These are phyloP conservation scores for Lytechinus pictus DNA, from an alignment of 35 echinoderm and acorn worm species.

Conservation along the genomic window DNA sequence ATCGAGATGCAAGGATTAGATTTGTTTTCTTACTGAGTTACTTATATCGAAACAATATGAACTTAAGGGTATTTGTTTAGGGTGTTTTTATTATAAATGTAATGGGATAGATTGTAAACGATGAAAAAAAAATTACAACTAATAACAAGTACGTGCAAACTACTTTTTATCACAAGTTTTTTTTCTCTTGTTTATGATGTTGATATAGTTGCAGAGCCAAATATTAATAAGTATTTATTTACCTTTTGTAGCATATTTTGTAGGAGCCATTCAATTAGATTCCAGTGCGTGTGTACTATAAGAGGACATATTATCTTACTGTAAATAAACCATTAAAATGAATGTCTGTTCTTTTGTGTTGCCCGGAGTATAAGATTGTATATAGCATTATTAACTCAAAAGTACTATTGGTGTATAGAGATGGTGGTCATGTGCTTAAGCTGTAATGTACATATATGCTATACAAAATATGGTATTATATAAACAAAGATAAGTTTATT, in stretches of 20 bases:
- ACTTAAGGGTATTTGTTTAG: not conserved
- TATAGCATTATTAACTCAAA: not conserved
- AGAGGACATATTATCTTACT: constrained; percentile 14
- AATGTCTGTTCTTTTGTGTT: not conserved
- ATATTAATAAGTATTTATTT: constrained; percentile 31
- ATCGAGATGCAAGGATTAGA: not conserved
- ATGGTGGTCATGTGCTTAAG: not conserved
- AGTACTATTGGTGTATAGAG: constrained; percentile 4
- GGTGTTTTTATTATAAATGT: not conserved
- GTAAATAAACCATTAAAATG: not conserved
- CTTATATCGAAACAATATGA: not conserved
- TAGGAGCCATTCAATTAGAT: not conserved
- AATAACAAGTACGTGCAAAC: not conserved
- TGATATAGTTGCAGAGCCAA: constrained; percentile 1
- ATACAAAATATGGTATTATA: not conserved
- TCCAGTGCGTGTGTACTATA: not conserved
- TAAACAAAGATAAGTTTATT: not conserved
- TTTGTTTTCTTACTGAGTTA: not conserved
- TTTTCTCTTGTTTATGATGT: not conserved
- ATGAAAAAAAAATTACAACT: too few species aligned
- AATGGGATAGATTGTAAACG: not conserved
- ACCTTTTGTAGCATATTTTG: not conserved
- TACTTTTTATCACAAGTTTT: not conserved
- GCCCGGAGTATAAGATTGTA: not conserved
- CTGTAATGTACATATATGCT: not conserved